These are phyloP conservation scores for Chaenodraco wilsoni DNA, from an alignment of 2,797 vertebrate species.

Conservation along the genomic window DNA sequence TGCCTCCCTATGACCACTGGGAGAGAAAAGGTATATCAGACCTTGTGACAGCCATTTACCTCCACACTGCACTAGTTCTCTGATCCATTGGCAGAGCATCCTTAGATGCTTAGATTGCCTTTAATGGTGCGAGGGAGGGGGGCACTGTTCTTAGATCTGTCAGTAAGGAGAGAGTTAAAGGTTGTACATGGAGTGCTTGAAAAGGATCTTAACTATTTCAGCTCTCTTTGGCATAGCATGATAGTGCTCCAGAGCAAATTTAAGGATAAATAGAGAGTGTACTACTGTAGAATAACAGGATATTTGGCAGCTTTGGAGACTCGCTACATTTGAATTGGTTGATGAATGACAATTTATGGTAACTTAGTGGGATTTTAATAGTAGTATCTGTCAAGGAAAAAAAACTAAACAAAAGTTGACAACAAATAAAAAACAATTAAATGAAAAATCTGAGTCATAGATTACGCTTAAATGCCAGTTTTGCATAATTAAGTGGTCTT, in stretches of 20 bases:
- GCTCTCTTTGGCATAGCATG: constrained; percentile 53
- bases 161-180: constrained; percentile 65
- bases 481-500: too few relatives aligned
- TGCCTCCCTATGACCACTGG: constrained; percentile 56
- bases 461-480: constrained; percentile 11
- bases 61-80: constrained; percentile 54
- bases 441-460: constrained; percentile 35
- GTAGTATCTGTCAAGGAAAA: constrained; percentile 8
- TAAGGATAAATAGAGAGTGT: constrained; percentile 45
- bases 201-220: constrained; percentile 62
- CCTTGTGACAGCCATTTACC: constrained; percentile 73
- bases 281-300: constrained; percentile 39
- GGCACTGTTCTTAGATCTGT: constrained; percentile 58
- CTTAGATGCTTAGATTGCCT: constrained; percentile 77
- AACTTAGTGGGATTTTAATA: constrained; percentile 38
- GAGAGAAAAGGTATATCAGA: constrained; percentile 69
- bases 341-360: constrained; percentile 48
- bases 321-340: constrained; percentile 57
- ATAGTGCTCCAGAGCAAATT: constrained; percentile 61
- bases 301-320: constrained; percentile 58
- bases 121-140: constrained; percentile 65
- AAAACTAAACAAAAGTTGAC: constrained; percentile 6
- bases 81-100: constrained; percentile 73
- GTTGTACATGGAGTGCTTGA: constrained; percentile 63
- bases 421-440: constrained; percentile 10